phyloP scores from a whole-genome alignment of 2,113 vertebrate species.

The Psittacara wagleri region DNA sequence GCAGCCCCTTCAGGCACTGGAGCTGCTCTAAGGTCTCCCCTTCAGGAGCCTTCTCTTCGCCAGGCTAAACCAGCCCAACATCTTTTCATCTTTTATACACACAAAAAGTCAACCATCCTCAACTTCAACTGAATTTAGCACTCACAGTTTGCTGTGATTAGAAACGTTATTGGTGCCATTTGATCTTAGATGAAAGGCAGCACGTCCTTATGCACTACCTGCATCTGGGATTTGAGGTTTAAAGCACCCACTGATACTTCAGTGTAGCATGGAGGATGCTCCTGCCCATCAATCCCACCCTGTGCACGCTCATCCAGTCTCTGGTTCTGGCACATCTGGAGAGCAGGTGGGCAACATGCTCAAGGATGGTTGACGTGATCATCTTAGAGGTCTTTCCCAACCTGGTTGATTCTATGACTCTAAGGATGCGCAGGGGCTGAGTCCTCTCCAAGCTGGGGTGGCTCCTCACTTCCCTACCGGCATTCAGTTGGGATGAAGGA shows the following conservation, averaged over 20 bases:
- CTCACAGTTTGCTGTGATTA: not conserved
- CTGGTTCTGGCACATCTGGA: not conserved
- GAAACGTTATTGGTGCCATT: not conserved
- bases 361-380: not conserved
- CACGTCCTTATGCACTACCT: too few species aligned
- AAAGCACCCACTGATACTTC: not conserved
- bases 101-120: not conserved
- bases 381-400: not conserved
- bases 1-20: not conserved
- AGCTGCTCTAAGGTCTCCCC: not conserved
- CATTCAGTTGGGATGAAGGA: not conserved
- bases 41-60: too few species aligned
- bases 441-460: rapidly evolving
- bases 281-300: not conserved
- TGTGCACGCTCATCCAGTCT: not conserved
- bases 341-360: not conserved
- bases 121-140: not conserved
- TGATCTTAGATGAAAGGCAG: rapidly evolving
- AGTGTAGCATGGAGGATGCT: not conserved
- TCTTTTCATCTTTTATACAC: not conserved
- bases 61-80: too few species aligned
- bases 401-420: not conserved
- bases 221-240: not conserved
- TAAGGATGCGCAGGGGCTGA: not conserved
- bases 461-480: not conserved